phyloP scores from a whole-genome alignment of 2,888 invertebrate genomes.

The Holacanthella duospinosa region DNA sequence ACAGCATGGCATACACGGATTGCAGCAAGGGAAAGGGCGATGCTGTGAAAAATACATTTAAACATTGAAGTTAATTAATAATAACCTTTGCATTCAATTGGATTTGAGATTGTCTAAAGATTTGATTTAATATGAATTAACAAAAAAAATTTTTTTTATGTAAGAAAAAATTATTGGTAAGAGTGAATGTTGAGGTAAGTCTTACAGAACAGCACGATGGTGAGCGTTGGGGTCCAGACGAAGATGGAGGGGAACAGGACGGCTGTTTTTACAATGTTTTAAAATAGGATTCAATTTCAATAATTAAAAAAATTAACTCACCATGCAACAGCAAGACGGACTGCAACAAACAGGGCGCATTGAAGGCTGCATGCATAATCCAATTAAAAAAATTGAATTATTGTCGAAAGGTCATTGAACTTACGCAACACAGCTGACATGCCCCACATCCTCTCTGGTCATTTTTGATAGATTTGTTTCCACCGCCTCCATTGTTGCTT shows the following conservation, averaged over 20 bases:
- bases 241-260: not conserved
- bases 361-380: not conserved
- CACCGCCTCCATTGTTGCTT: not conserved
- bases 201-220: not conserved
- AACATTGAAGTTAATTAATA: no score
- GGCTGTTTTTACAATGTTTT: no score
- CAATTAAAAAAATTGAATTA: not conserved
- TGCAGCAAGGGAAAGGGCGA: not conserved
- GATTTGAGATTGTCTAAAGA: no score
- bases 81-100: no score
- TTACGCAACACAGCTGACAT: conserved; percentile 1
- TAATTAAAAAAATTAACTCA: not conserved
- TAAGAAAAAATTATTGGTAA: no score
- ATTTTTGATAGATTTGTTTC: not conserved
- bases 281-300: no score
- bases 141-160: no score
- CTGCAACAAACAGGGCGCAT: not conserved
- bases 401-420: conserved; percentile 1
- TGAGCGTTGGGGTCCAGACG: not conserved
- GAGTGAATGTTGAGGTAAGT: not conserved
- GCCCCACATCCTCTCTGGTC: not conserved
- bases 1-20: not conserved
- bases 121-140: no score
- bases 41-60: no score
- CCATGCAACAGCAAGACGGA: not conserved